Percentiles rank a stretch among this genome's conserved stretches.
Conservation (phyloP, 1,140 invertebrate genomes). For the Calliphora vicina region DNA sequence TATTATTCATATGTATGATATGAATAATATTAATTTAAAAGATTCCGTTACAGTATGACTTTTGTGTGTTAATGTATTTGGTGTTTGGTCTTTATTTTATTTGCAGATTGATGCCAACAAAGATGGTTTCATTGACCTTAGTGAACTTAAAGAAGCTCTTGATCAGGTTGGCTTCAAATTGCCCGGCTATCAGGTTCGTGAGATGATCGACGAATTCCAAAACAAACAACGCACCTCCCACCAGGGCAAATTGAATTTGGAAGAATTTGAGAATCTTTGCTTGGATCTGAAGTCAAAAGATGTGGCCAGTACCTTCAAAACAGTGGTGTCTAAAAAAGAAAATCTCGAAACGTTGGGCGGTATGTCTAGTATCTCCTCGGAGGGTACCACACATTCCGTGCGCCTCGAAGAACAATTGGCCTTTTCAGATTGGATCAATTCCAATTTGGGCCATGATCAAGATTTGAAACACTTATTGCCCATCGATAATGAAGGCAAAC, state of each 20-base stretch:
- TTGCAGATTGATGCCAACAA: conserved; percentile 88
- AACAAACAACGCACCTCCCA: conserved; percentile 74
- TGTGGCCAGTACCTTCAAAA: conserved; percentile 89
- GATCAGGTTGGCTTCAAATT: conserved; percentile 91
- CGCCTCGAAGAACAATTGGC: conserved; percentile 95
- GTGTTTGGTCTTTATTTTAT: conserved; percentile 54
- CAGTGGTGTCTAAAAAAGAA: conserved; percentile 90
- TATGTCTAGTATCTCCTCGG: conserved; percentile 93
- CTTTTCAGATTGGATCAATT: conserved; percentile 99
- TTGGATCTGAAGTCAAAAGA: conserved; percentile 89
- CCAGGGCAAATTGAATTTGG: conserved; percentile 79
- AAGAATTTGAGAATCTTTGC: conserved; percentile 92
- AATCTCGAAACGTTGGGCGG: conserved; percentile 92
- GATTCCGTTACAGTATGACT: background rate
- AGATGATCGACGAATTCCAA: conserved; percentile 89
- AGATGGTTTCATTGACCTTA: conserved; percentile 88
- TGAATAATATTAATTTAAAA: background rate
- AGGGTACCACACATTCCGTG: conserved; percentile 92
- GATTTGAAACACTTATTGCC: conserved; percentile 91
- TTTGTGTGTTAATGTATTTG: background rate
- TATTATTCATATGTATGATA: too few relatives aligned
- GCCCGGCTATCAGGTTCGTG: conserved; percentile 87
- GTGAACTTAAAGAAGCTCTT: conserved; percentile 89
- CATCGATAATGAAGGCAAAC: conserved; percentile 88
- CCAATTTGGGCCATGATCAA: conserved; percentile 86